Evolutionary conservation across 2,888 invertebrate species (phyloP).

Genomic region (Autographa gamma): DNA sequence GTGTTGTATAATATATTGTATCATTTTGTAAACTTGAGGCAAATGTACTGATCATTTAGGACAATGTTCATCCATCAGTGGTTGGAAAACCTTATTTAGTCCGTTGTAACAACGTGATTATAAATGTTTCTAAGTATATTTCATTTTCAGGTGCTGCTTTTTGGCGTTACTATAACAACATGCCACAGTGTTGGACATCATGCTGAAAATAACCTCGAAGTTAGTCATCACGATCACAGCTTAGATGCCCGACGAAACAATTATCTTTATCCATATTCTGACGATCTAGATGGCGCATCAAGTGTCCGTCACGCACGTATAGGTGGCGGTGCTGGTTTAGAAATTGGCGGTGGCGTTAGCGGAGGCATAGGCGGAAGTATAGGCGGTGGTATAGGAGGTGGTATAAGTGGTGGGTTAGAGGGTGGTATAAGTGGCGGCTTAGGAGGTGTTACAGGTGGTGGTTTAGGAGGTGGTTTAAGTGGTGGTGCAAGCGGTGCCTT

Average conservation of each 20-base stretch:
- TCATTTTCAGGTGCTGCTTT: conserved; percentile 39
- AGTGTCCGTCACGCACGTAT: neutral
- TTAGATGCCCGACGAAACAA: neutral
- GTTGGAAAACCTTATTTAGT: too few relatives aligned
- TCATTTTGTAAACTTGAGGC: too few relatives aligned
- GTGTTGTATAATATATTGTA: too few relatives aligned
- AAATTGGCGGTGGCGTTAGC: neutral
- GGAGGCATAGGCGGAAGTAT: neutral
- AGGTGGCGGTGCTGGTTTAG: neutral
- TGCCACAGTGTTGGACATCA: conserved; percentile 15
- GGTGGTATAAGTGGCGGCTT: neutral
- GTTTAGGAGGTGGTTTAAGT: neutral
- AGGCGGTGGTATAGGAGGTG: neutral
- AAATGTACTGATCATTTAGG: too few relatives aligned
- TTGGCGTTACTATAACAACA: conserved; percentile 21
- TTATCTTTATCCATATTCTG: neutral
- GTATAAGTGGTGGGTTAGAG: neutral
- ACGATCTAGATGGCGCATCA: neutral
- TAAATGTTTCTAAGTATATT: neutral
- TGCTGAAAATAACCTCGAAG: neutral
- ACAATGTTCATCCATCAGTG: too few relatives aligned
- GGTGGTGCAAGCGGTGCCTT: neutral
- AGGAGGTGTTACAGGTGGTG: neutral
- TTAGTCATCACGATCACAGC: neutral
- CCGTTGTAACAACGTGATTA: too few relatives aligned